Base-by-base conservation (phyloP, 2,888 invertebrate genomes). In the Exephanes ischioxanthus region DNA sequence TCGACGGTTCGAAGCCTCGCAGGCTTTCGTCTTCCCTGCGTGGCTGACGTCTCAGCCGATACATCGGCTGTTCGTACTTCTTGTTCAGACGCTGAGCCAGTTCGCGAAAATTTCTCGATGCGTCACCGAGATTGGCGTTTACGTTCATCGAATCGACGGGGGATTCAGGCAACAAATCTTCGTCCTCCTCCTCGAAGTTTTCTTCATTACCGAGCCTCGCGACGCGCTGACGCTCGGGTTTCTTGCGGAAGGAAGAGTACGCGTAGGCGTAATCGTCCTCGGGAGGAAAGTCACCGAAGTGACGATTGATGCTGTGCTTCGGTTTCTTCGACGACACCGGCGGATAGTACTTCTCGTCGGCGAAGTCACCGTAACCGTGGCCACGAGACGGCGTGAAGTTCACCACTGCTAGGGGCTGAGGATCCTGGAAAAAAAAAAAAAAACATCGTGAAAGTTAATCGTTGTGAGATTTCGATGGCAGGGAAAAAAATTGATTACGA, bases 301-400 rank as follows among this genome's bases (percentile, higher is more conserved):
- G 70, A 68, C 63, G 63, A 30, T 72, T 26, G 55, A 55, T 7
- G 48, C 53, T 55, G 30, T 83, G 45, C 22, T 76, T 79, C 9
- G 67, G 58, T 51, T 84, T 84, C 37, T 51, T 75, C 48, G 83
- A 53, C 26, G 84, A 94, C 94, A 83, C 95, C 91, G 79, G 97
- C 33, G 97, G 97, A 92, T 95, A 97, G 92, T 97, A 97, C 19
- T 97, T 95, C 94, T 97, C 97, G 91, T 97, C 97, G n/a, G 97
- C 97, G 92, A 96, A 97, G 88, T 96, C 96, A 2, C 96, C 95
- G 84, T 95, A 94, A 0, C 95, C 95, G 91, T 97, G 95, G 6
- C 94, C 95, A 80, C 95, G 94, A 84, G 95, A 96, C 16, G 98
- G 98, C 7, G 96, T 96, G 90, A 97, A 98, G 87, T 97, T 97